Evolutionary conservation across 1,140 invertebrate species (phyloP).

Genomic region (Musca domestica): DNA sequence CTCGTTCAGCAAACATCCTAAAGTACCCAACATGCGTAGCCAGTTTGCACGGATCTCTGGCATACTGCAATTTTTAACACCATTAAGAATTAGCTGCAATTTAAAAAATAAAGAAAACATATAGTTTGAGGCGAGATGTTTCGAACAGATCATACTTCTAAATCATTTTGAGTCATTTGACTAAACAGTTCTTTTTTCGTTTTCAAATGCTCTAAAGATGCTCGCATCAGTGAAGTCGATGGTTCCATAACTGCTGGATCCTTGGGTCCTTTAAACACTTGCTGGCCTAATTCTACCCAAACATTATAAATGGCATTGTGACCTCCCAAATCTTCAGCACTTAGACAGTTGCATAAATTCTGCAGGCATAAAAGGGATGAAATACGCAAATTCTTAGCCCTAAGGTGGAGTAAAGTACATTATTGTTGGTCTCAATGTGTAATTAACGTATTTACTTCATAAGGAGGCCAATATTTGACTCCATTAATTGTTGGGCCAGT

Average conservation of each 20-base stretch:
- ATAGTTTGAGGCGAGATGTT: background rate
- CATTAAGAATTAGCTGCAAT: conserved; percentile 59
- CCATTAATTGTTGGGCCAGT: conserved; percentile 26
- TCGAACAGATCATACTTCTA: conserved; percentile 31
- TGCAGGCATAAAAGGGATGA: conserved; percentile 41
- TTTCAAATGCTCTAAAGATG: conserved; percentile 39
- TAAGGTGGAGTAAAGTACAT: background rate
- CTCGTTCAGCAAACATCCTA: conserved; percentile 53
- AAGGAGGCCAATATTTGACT: conserved; percentile 16
- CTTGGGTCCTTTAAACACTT: conserved; percentile 39
- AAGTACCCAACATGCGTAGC: conserved; percentile 65
- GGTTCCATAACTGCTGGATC: conserved; percentile 37
- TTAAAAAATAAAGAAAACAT: background rate
- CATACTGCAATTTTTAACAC: conserved; percentile 59
- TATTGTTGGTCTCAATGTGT: background rate
- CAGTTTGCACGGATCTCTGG: conserved; percentile 66
- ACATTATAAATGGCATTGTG: conserved; percentile 37
- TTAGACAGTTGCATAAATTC: conserved; percentile 39
- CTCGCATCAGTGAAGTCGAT: conserved; percentile 42
- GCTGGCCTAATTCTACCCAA: conserved; percentile 44
- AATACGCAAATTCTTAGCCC: conserved; percentile 33
- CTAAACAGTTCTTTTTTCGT: conserved; percentile 44
- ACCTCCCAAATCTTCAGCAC: conserved; percentile 41
- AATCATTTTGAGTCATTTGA: conserved; percentile 48
- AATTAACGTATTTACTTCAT: conserved; percentile 27